Percentiles rank a stretch among this genome's conserved stretches.
Conservation (phyloP, 2,797 vertebrate species). For the Paramormyrops hopkinsi region DNA sequence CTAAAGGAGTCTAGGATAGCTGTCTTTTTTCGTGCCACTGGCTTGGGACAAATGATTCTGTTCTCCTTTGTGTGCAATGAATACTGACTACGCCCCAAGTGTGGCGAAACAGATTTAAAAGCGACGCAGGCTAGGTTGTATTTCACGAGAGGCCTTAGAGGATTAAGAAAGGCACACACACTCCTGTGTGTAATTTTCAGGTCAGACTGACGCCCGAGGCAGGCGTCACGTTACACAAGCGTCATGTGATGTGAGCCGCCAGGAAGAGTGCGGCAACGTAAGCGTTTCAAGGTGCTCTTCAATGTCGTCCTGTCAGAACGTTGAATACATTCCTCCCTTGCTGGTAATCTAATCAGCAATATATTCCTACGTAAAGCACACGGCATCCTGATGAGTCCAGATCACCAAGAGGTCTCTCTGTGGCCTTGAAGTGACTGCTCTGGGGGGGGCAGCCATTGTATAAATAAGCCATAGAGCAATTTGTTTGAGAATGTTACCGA, state of each 20-base stretch:
- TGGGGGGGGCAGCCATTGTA: neutral
- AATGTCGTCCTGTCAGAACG: neutral
- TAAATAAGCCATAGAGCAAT: neutral
- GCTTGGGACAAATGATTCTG: neutral
- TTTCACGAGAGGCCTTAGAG: slow-evolving; percentile 6
- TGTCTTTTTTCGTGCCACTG: neutral
- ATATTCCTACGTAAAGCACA: neutral
- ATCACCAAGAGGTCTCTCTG: neutral
- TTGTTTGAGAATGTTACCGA: neutral
- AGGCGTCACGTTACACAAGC: neutral
- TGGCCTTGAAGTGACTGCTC: no score
- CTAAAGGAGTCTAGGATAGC: neutral
- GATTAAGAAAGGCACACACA: neutral
- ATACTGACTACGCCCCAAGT: neutral
- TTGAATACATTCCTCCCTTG: neutral
- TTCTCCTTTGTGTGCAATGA: neutral
- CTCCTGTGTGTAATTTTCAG: neutral
- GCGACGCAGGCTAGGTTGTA: neutral
- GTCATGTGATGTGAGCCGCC: neutral
- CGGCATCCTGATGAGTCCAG: neutral
- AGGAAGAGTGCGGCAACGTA: neutral
- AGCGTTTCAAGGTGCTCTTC: neutral
- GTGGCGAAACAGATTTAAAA: neutral
- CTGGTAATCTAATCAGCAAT: neutral
- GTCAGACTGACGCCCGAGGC: neutral